These are phyloP conservation scores for Esox lucius DNA, from an alignment of 2,797 vertebrate species.

Conservation along the genomic window DNA sequence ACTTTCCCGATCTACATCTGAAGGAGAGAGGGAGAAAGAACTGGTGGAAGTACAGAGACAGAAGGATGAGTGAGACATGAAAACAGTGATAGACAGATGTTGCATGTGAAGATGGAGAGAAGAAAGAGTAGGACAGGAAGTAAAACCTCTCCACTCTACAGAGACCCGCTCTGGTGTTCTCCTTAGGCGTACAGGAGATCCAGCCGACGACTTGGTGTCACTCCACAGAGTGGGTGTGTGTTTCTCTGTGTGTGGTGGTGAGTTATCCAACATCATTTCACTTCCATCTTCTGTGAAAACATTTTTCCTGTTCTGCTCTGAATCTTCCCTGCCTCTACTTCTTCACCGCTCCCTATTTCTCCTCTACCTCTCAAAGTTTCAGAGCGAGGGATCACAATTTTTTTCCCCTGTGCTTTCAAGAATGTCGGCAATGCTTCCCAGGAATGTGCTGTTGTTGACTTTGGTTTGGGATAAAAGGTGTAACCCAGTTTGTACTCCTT, in stretches of 20 bases:
- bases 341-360: constrained; percentile 11
- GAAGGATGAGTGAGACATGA: background rate
- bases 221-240: constrained; percentile 25
- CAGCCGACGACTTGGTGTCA: constrained; percentile 32
- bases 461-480: constrained; percentile 80
- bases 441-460: constrained; percentile 79
- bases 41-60: background rate
- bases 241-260: background rate
- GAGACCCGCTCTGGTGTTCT: background rate
- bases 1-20: constrained; percentile 27
- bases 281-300: background rate
- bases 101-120: background rate
- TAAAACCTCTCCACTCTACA: constrained; percentile 19
- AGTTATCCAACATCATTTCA: too few species aligned
- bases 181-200: constrained; percentile 35
- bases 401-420: constrained; percentile 63
- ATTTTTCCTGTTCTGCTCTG: too few species aligned
- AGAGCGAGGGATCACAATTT: constrained; percentile 51
- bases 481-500: constrained; percentile 66
- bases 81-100: background rate
- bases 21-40: constrained; percentile 13
- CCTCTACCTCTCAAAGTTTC: constrained; percentile 53
- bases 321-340: too few species aligned
- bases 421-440: constrained; percentile 79
- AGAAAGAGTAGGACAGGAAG: background rate